Evolutionary conservation across 2,888 invertebrate species (phyloP), one percentile per base, ranked within the genome.

Genomic region (Cryptocephalus moraei): DNA sequence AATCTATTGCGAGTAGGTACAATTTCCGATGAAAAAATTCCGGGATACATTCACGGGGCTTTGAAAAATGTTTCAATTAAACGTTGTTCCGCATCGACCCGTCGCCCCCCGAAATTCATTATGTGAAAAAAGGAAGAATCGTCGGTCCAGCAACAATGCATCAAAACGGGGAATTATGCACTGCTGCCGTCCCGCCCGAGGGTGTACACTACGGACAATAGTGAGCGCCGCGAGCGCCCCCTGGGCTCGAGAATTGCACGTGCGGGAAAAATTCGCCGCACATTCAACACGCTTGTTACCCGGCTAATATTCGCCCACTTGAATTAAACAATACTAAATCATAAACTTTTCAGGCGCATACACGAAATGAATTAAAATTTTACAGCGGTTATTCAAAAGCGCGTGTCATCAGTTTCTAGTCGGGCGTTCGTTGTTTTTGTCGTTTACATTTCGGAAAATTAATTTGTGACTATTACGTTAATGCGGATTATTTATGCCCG

Each of bases 351-450:
- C 67, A 67, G 59, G 57, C 61, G 64, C 67, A 67, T 62, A 64
- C 64, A 64, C 53, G 63, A 61, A 63, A 66, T 66, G 65, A 67
- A 66, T 67, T 66, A 66, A 66, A 66, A 65, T 67, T 66, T 66
- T 64, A 65, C 65, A 64, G 60, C 63, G 59, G 57, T 60, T 59
- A 60, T 60, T 58, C 56, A 60, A 54, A 57, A 57, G 52, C 53
- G 51, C 52, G 54, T 59, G 59, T 58, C 22, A 22, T 22, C 56
- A 56, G 56, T 55, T 58, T 57, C 55, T 57, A 56, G 52, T 53
- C 51, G 47, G 54, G 49, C 56, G 53, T 58, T 57, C 56, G 57
- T 58, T 61, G 58, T 61, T 57, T 57, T 60, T 62, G 62, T 62
- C 62, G 60, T 62, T 59, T 60, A 61, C 62, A 62, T 57, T 59